Evolutionary conservation across 2,888 invertebrate species (phyloP).

Genomic region (Rotaria macrura): DNA sequence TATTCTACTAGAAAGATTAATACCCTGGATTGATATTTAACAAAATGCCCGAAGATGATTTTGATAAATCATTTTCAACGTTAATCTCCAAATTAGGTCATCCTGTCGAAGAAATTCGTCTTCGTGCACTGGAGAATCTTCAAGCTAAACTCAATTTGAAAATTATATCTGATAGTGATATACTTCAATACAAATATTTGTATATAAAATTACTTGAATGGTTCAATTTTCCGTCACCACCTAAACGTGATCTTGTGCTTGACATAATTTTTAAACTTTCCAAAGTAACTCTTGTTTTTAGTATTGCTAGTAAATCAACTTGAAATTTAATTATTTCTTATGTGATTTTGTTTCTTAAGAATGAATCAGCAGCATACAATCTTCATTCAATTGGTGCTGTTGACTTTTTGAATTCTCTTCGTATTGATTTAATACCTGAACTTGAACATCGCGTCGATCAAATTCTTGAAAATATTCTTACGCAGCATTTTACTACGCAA

Average conservation of each 20-base stretch:
- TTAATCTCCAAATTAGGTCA: conserved; percentile 38
- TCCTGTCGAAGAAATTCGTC: conserved; percentile 45
- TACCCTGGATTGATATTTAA: neutral
- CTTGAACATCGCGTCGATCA: neutral
- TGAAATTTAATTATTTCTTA: no score
- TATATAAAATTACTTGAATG: conserved; percentile 47
- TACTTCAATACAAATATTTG: conserved; percentile 46
- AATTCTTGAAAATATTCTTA: conserved; percentile 16
- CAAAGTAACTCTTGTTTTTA: neutral
- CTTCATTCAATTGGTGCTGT: conserved; percentile 14
- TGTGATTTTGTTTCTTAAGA: neutral
- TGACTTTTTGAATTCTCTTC: neutral
- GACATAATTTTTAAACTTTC: conserved; percentile 2
- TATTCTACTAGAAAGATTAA: neutral
- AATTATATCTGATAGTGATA: conserved; percentile 44
- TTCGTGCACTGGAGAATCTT: conserved; percentile 45
- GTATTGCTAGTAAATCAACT: no score
- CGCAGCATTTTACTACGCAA: neutral
- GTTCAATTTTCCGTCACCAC: conserved; percentile 43
- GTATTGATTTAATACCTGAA: conserved; percentile 13
- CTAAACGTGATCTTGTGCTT: neutral
- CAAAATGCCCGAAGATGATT: neutral
- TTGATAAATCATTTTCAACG: conserved; percentile 3
- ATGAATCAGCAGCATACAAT: conserved; percentile 3
- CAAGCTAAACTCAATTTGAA: conserved; percentile 45